phyloP scores from a whole-genome alignment of 1,140 invertebrate species.

The Pogonognathellus flavescens region DNA sequence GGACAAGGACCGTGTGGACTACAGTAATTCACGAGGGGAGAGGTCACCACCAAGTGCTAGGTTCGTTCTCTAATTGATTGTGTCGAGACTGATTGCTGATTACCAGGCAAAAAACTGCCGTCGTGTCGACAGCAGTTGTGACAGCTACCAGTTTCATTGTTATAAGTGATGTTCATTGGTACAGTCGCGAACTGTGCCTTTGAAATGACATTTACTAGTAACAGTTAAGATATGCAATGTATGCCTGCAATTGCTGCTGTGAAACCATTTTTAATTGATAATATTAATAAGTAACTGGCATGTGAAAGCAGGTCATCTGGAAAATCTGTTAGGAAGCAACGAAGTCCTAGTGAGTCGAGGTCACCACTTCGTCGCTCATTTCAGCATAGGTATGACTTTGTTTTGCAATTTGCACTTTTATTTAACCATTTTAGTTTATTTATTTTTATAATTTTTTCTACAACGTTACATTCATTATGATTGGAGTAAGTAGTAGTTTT shows the following conservation, averaged over 20 bases:
- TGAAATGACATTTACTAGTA: slow-evolving; percentile 13
- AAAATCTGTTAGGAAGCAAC: slow-evolving; percentile 47
- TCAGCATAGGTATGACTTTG: slow-evolving; percentile 35
- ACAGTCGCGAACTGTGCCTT: slow-evolving; percentile 27
- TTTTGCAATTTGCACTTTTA: slow-evolving; percentile 9
- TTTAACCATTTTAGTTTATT: background rate
- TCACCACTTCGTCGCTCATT: slow-evolving; percentile 34
- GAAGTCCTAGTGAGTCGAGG: slow-evolving; percentile 44
- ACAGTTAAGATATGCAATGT: background rate
- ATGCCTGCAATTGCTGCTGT: background rate
- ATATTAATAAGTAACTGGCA: slow-evolving; percentile 41
- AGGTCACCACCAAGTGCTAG: slow-evolving; percentile 53
- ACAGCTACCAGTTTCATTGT: slow-evolving; percentile 14
- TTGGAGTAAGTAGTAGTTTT: no score
- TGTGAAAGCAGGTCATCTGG: slow-evolving; percentile 53
- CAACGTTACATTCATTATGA: no score
- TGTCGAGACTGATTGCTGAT: slow-evolving; percentile 27
- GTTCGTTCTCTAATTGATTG: slow-evolving; percentile 46
- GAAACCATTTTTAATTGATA: slow-evolving; percentile 14
- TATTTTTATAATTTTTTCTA: no score
- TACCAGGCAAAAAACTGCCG: background rate
- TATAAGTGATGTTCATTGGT: slow-evolving; percentile 30
- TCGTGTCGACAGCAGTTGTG: slow-evolving; percentile 1
- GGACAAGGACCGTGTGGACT: slow-evolving; percentile 40
- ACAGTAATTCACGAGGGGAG: slow-evolving; percentile 42